A percentile compares a stretch with the other conserved stretches of the same genome.
Evolutionary conservation across 2,797 vertebrate species (phyloP).

Genomic region (Sebastes oblongus): DNA sequence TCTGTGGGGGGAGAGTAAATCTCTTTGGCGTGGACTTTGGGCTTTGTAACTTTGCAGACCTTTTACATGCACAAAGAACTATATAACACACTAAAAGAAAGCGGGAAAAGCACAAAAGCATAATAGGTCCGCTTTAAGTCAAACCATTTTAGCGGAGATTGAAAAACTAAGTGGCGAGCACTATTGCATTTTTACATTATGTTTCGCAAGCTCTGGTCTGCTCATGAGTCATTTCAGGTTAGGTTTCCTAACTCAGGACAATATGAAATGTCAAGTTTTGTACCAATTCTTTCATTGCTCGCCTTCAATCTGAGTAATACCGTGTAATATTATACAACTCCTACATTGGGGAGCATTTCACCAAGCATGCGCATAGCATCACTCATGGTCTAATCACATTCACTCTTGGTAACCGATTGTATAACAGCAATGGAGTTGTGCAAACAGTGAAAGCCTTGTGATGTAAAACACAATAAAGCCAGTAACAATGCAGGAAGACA

Average conservation of each 20-base stretch:
- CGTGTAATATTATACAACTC: neutral
- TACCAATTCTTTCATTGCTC: neutral
- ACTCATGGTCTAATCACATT: neutral
- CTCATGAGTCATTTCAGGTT: neutral
- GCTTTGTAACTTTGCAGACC: too few relatives aligned
- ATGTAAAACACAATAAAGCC: neutral
- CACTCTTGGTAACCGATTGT: neutral
- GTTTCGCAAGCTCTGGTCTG: neutral
- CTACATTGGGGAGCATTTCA: neutral
- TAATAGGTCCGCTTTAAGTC: too few relatives aligned
- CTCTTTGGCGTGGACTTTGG: too few relatives aligned
- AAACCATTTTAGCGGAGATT: neutral
- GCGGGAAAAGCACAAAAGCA: too few relatives aligned
- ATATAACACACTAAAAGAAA: too few relatives aligned
- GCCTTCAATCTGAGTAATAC: neutral
- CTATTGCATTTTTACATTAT: neutral
- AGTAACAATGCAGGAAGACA: neutral
- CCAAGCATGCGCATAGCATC: neutral
- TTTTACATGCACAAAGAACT: too few relatives aligned
- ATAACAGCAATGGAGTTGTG: neutral
- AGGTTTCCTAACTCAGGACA: neutral
- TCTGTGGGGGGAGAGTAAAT: too few relatives aligned
- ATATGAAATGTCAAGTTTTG: neutral
- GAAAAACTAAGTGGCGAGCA: neutral
- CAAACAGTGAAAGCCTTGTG: neutral